Evolutionary conservation across 2,797 vertebrate genomes (phyloP), one percentile per base, ranked within the genome.

Genomic region (Momotus momota): DNA sequence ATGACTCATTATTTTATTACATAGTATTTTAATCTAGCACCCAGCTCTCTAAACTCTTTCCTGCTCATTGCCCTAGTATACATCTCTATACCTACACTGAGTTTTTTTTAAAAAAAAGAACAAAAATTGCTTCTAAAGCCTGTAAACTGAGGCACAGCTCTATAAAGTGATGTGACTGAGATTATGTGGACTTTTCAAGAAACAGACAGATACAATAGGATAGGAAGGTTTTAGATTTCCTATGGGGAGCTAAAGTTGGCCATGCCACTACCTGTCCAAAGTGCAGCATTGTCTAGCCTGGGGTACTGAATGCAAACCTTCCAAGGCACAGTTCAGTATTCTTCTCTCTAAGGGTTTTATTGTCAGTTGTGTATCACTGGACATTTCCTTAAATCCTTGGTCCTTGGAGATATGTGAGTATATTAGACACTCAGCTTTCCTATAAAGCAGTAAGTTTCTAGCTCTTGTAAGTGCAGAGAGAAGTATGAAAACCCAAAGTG

Each of bases 211-310:
- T n/a, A 33, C 5, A 90, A 48, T 1, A 70, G 20, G 17, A 26
- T 5, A 71, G 33, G 35, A 7, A 62, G 40, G 41, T 86, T 73
- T 67, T 48, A 17, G 4, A 14, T 60, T 78, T 83, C 27, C 17
- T 45, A 1, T 1, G 2, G 23, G 13, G 9, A 85, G 11, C 8
- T 81, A 35, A 60, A 71, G 20, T 18, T 65, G 66, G 5, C 35
- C 7, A 13, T 3, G 1, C 2, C 1, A 4, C 54, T 29, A 7
- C 8, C 6, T 51, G 23, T 35, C 18, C 43, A 75, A n/a, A 62
- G 12, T 1, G 6, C 26, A 81, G 29, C 0, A 1, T 7, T 3
- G 0, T 26, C 14, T 31, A n/a, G 16, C 14, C 20, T 2, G 1
- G 6, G 19, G 31, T 67, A 21, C 0, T 15, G 29, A 60, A 45